These are phyloP conservation scores for Chaetodon trifascialis DNA, from an alignment of 2,113 vertebrate species.

Conservation along the genomic window DNA sequence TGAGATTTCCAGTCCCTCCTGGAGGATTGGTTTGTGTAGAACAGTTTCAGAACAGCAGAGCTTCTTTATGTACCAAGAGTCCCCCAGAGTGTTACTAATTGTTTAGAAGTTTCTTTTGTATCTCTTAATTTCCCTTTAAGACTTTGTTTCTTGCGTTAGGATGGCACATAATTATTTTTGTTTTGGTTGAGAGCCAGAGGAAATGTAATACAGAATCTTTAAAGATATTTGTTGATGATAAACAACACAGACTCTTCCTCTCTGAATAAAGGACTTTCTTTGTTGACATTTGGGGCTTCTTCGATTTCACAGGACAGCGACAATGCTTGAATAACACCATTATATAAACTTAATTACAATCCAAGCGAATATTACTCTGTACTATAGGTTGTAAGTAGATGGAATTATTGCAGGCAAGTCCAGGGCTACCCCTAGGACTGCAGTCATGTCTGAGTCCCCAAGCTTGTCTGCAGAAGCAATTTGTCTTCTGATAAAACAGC, in stretches of 20 bases:
- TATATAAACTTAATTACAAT: not conserved
- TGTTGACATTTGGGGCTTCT: not conserved
- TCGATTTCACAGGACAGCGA: not conserved
- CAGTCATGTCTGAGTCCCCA: slow-evolving; percentile 52
- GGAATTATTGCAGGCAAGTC: slow-evolving; percentile 29
- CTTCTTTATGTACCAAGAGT: slow-evolving; percentile 1
- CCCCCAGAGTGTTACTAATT: slow-evolving; percentile 9
- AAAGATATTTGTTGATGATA: not conserved
- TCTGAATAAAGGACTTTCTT: not conserved
- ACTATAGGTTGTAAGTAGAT: not conserved
- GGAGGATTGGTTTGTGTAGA: not conserved
- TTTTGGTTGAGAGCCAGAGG: not conserved
- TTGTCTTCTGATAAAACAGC: slow-evolving; percentile 75
- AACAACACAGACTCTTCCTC: not conserved
- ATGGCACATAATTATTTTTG: not conserved
- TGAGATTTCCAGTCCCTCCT: not conserved
- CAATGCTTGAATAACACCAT: not conserved
- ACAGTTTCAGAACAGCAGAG: not conserved
- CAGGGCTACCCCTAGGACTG: slow-evolving; percentile 39
- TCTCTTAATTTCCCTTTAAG: not conserved
- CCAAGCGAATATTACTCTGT: not conserved
- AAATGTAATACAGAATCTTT: not conserved
- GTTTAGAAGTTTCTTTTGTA: slow-evolving; percentile 8
- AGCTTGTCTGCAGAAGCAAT: slow-evolving; percentile 67
- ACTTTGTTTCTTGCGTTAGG: not conserved